A percentile compares a stretch with the other conserved stretches of the same genome.
Evolutionary conservation across 2,113 vertebrate species (phyloP).

Genomic region (Mugil cephalus): DNA sequence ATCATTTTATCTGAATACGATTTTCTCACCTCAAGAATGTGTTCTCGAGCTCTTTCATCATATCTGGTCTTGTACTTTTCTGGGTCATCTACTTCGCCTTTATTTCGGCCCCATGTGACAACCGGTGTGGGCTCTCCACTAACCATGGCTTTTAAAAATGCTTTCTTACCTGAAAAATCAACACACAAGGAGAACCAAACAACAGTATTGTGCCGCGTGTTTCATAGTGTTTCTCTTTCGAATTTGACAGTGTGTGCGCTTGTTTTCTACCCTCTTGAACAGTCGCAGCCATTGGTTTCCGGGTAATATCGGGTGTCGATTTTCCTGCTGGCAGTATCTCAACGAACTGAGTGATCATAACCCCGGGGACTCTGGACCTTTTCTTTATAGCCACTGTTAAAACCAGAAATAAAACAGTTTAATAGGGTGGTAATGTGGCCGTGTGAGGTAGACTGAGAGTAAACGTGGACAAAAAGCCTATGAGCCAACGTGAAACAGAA

Average conservation of each 20-base stretch:
- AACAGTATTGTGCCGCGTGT: background rate
- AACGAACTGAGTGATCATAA: slow-evolving; percentile 86
- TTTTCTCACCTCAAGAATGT: slow-evolving; percentile 86
- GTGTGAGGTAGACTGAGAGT: background rate
- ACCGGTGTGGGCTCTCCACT: slow-evolving; percentile 86
- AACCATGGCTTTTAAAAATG: slow-evolving; percentile 87
- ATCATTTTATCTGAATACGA: background rate
- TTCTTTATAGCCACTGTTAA: slow-evolving; percentile 80
- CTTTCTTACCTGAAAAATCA: slow-evolving; percentile 86
- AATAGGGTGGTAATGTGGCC: background rate
- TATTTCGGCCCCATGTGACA: slow-evolving; percentile 85
- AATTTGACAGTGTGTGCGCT: background rate
- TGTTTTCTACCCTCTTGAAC: slow-evolving; percentile 85
- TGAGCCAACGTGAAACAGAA: background rate
- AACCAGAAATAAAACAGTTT: slow-evolving; percentile 14
- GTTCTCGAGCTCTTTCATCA: slow-evolving; percentile 75
- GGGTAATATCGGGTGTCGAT: slow-evolving; percentile 87
- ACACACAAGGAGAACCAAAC: background rate
- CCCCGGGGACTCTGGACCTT: slow-evolving; percentile 88
- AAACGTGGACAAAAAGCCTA: background rate
- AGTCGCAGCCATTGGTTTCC: slow-evolving; percentile 86
- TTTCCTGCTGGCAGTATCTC: slow-evolving; percentile 87
- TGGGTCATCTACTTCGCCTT: slow-evolving; percentile 76
- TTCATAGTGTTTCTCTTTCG: background rate
- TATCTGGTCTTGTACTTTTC: slow-evolving; percentile 84